Conservation (phyloP, 2,888 invertebrate species). For the Troilus luridus region DNA sequence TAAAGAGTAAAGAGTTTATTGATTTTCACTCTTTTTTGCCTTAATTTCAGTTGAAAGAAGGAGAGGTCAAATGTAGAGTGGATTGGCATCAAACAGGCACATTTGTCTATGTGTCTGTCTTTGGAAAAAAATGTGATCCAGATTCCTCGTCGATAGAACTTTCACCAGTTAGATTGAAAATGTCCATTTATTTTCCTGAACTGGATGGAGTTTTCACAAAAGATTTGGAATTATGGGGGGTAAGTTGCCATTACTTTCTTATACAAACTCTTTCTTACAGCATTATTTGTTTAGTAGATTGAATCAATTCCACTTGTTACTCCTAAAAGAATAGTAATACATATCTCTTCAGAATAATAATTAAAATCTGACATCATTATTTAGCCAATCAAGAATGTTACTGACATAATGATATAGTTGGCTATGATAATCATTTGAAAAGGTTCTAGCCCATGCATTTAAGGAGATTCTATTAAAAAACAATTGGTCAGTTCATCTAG, state of each 20-base stretch:
- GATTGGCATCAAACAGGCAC: conserved; percentile 96
- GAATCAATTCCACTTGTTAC: too few relatives aligned
- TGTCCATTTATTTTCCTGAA: conserved; percentile 83
- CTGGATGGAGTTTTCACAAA: conserved; percentile 81
- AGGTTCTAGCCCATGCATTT: too few relatives aligned
- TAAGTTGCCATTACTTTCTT: conserved; percentile 70
- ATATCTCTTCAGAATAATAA: too few relatives aligned
- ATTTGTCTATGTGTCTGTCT: conserved; percentile 88
- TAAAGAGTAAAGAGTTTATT: not conserved
- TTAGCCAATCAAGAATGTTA: too few relatives aligned
- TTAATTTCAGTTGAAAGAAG: conserved; percentile 70
- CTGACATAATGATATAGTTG: too few relatives aligned
- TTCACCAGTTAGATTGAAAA: conserved; percentile 85
- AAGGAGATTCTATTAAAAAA: too few relatives aligned
- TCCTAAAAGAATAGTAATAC: too few relatives aligned
- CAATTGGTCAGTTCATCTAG: too few relatives aligned
- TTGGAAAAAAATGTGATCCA: conserved; percentile 91
- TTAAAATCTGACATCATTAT: too few relatives aligned
- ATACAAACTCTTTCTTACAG: too few relatives aligned
- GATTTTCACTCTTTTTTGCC: not conserved
- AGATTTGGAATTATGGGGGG: conserved; percentile 86
- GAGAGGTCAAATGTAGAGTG: conserved; percentile 82
- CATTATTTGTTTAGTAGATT: too few relatives aligned
- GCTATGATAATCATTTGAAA: too few relatives aligned
- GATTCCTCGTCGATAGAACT: conserved; percentile 81